Base-by-base conservation (phyloP, 2,113 vertebrate species). In the Orcinus orca region DNA sequence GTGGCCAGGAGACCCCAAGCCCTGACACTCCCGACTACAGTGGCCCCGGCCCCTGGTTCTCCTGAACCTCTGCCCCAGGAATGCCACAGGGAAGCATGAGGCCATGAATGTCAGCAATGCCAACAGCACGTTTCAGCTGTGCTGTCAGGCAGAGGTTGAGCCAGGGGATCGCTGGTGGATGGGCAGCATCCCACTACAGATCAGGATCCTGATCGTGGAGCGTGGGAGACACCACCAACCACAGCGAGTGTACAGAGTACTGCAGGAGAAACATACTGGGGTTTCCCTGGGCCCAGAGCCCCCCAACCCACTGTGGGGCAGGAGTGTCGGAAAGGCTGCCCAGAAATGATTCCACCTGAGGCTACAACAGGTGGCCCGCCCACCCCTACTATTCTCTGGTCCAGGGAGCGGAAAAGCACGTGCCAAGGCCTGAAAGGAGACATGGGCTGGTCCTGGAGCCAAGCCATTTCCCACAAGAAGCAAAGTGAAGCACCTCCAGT, bases 21-120 rank as follows among this genome's bases (percentile, higher is more conserved):
- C 33, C 94, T 33, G 20, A 55, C 25, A 21, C 3, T 25, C 31
- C 47, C 5, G 71, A 17, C 14, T 6, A 11, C 1, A 11, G 58
- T 17, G 50, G 76, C 60, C 25, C 53, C 7, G 15, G 53, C 12
- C 53, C 67, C 77, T 12, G 5, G 55, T 44, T 36, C 38, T 38
- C 18, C 1, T 0, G 0, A 73, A 41, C 62, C 29, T 83, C 63
- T n/a, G 38, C 8, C 18, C 73, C 4, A 20, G 47, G 53, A 65
- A 26, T 3, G 0, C 47, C 31, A 36, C 17, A 76, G 50, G n/a
- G 8, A 44, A 25, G n/a, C 58, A 38, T 0, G 0, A 20, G 17
- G 36, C 29, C 1, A 0, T 2, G 33, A 29, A 17, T 1, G 0
- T 6, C 18, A 20, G 38, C 7, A 0, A 36, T 6, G 1, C 8